phyloP scores from a whole-genome alignment of 2,113 vertebrate genomes.

The Regulus satrapa region DNA sequence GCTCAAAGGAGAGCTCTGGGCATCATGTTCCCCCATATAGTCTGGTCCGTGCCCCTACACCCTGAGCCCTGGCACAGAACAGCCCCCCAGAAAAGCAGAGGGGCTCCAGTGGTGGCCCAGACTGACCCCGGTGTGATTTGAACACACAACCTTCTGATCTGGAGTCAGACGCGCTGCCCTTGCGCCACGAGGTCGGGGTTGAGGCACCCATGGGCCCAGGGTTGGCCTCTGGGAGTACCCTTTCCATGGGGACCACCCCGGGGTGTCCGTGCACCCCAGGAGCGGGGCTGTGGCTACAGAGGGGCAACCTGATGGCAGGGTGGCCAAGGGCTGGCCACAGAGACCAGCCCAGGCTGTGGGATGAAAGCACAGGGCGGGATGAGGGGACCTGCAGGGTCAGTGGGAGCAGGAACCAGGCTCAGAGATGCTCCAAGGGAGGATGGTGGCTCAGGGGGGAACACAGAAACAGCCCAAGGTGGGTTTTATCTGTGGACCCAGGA shows the following conservation, averaged over 20 bases:
- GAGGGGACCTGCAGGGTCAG: no score
- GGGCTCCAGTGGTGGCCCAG: fast-evolving
- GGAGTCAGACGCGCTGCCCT: constrained; percentile 35
- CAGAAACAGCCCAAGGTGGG: background rate
- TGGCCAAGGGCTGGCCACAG: background rate
- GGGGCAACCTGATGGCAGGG: background rate
- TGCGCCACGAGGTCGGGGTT: background rate
- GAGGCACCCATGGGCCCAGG: fast-evolving
- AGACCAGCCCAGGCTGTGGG: background rate
- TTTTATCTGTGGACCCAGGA: background rate
- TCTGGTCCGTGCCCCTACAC: fast-evolving
- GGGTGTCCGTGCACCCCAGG: background rate
- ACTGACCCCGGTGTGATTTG: constrained; percentile 22
- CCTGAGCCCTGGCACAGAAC: background rate
- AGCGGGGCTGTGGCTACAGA: background rate
- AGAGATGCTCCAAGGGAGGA: background rate
- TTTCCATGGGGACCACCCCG: background rate
- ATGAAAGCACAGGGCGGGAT: fast-evolving
- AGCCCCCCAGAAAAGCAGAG: background rate
- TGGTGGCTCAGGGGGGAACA: background rate
- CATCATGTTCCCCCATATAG: fast-evolving
- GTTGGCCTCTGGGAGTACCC: fast-evolving
- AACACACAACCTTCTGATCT: constrained; percentile 53
- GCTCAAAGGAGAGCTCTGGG: background rate
- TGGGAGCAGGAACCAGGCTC: background rate